Percentiles rank a stretch among this genome's conserved stretches.
Evolutionary conservation across 2,888 invertebrate species (phyloP).

Genomic region (Phasia obesa): DNA sequence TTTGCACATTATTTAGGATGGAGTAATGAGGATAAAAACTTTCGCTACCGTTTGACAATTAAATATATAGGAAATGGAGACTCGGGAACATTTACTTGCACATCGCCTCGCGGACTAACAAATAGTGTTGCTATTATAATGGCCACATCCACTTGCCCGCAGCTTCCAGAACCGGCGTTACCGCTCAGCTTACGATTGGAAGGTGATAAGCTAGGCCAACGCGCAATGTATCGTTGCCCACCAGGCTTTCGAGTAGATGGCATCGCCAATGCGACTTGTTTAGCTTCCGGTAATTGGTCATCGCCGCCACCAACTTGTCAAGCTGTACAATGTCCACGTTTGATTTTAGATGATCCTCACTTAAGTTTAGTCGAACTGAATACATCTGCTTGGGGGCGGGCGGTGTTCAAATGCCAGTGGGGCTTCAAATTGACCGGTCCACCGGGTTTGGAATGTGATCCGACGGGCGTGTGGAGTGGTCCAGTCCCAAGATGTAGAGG

Average conservation of each 20-base stretch:
- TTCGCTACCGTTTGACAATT: constrained; percentile 91
- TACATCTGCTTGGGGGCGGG: constrained; percentile 90
- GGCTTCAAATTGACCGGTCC: constrained; percentile 90
- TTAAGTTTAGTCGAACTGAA: constrained; percentile 90
- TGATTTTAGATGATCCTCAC: constrained; percentile 87
- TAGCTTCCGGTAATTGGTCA: constrained; percentile 93
- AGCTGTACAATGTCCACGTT: constrained; percentile 89
- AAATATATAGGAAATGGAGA: constrained; percentile 92
- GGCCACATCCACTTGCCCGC: constrained; percentile 88
- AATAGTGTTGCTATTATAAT: constrained; percentile 84
- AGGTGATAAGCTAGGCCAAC: constrained; percentile 90
- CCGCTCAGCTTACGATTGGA: constrained; percentile 88
- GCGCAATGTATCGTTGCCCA: constrained; percentile 86
- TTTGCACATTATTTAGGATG: constrained; percentile 77
- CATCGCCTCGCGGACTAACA: constrained; percentile 90
- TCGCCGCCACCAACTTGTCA: constrained; percentile 88
- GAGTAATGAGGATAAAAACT: constrained; percentile 86
- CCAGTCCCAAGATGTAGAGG: constrained; percentile 89
- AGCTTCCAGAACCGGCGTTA: constrained; percentile 85
- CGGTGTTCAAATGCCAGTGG: constrained; percentile 92
- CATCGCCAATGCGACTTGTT: constrained; percentile 90
- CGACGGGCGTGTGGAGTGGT: constrained; percentile 91
- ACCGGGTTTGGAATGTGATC: constrained; percentile 90
- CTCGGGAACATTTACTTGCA: constrained; percentile 92
- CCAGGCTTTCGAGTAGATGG: constrained; percentile 91